These are phyloP conservation scores for Pipistrellus kuhlii DNA, from an alignment of 2,797 vertebrate genomes.

Conservation along the genomic window DNA sequence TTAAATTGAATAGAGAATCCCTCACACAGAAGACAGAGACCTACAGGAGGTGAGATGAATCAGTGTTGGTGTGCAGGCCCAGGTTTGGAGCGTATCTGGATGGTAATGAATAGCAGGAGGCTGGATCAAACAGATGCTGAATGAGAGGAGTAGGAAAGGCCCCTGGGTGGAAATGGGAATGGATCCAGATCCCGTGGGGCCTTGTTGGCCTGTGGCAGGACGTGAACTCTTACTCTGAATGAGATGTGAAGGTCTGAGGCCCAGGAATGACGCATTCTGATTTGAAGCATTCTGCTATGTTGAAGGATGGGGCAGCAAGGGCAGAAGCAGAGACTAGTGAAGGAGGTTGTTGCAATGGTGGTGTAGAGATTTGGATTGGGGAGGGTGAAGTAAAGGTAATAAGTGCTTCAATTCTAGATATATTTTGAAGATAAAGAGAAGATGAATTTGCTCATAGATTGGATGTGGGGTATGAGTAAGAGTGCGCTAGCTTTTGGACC, in stretches of 20 bases:
- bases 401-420: not conserved
- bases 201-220: not conserved
- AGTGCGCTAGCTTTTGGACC: not conserved
- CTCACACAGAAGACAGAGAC: not conserved
- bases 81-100: not conserved
- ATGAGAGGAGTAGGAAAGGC: not conserved
- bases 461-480: not conserved
- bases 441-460: slow-evolving; percentile 32
- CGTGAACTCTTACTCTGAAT: not conserved
- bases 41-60: not conserved
- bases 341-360: not conserved
- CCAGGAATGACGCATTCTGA: not conserved
- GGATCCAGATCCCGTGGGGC: not conserved
- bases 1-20: not conserved
- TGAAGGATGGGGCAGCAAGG: not conserved
- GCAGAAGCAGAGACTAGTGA: not conserved
- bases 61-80: not conserved
- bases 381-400: not conserved
- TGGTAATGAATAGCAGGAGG: not conserved
- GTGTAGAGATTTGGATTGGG: not conserved
- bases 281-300: slow-evolving; percentile 3
- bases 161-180: not conserved
- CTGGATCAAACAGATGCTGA: not conserved
- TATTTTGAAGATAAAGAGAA: slow-evolving; percentile 39
- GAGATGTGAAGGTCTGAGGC: not conserved